Evolutionary conservation across 2,888 invertebrate genomes (phyloP).

Genomic region (Andrena trimmerana): DNA sequence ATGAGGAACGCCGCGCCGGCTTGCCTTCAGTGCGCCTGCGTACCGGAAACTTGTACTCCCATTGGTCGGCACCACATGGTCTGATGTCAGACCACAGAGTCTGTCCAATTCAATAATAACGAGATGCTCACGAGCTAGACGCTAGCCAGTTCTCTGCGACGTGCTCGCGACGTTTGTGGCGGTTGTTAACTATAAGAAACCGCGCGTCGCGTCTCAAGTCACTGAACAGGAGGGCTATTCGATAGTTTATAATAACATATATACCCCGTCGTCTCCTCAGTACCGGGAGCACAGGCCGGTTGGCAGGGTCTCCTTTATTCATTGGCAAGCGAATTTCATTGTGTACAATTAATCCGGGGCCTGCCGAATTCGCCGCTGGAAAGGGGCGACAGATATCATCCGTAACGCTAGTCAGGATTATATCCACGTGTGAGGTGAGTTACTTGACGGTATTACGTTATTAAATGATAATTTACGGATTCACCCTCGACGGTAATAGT

Average conservation of each 20-base stretch:
- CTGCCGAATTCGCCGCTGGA: background rate
- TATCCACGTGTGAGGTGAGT: slow-evolving; percentile 76
- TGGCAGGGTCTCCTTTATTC: slow-evolving; percentile 19
- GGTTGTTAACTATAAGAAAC: slow-evolving; percentile 31
- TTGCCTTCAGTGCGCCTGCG: slow-evolving; percentile 77
- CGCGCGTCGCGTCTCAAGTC: slow-evolving; percentile 33
- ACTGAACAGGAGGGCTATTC: slow-evolving; percentile 21
- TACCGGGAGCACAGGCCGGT: slow-evolving; percentile 18
- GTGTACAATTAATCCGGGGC: slow-evolving; percentile 13
- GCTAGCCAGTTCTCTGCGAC: slow-evolving; percentile 67
- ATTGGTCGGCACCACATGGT: slow-evolving; percentile 91
- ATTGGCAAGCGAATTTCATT: slow-evolving; percentile 27
- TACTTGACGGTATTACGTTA: background rate
- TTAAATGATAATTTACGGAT: background rate
- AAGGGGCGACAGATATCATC: slow-evolving; percentile 3
- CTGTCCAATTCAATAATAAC: slow-evolving; percentile 85
- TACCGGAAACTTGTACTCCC: slow-evolving; percentile 81
- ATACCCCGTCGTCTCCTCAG: slow-evolving; percentile 26
- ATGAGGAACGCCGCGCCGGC: slow-evolving; percentile 44
- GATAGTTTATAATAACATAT: slow-evolving; percentile 31
- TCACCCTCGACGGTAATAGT: background rate
- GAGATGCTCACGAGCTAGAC: slow-evolving; percentile 79
- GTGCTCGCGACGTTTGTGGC: slow-evolving; percentile 54
- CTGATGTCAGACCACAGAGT: slow-evolving; percentile 91
- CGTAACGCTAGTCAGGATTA: slow-evolving; percentile 66